Evolutionary conservation across 2,113 vertebrate species (phyloP).

Genomic region (Gyps fulvus): DNA sequence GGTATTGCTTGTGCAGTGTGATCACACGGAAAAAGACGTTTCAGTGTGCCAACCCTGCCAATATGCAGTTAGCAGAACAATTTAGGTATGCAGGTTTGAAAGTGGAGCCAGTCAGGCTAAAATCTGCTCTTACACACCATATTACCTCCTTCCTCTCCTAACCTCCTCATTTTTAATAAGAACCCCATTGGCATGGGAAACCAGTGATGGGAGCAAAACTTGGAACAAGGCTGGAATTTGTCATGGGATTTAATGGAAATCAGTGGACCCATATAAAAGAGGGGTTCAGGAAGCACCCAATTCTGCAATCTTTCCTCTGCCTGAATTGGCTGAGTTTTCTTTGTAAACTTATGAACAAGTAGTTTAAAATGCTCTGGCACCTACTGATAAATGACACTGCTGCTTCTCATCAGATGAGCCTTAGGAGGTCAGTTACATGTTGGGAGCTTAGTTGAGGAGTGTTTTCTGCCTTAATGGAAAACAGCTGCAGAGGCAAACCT

Average conservation of each 20-base stretch:
- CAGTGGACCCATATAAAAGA: neutral
- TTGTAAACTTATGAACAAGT: neutral
- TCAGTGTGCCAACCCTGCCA: neutral
- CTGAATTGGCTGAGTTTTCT: neutral
- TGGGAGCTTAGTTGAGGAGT: neutral
- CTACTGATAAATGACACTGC: neutral
- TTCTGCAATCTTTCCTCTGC: neutral
- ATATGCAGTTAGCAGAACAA: neutral
- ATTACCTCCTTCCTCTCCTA: neutral
- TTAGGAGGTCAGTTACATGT: neutral
- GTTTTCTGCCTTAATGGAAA: slow-evolving; percentile 45
- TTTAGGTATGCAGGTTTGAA: neutral
- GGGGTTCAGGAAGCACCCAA: neutral
- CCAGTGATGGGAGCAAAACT: neutral
- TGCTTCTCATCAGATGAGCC: neutral
- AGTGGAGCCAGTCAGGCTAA: neutral
- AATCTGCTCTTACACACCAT: neutral
- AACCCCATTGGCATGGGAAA: neutral
- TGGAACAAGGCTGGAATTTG: neutral
- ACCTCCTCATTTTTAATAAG: neutral
- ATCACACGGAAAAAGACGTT: neutral
- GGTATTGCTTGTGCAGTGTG: neutral
- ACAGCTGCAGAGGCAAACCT: slow-evolving; percentile 40
- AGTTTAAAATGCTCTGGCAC: neutral
- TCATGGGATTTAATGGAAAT: neutral